These are phyloP conservation scores for Drosophila nikananu DNA, from an alignment of 1,140 invertebrate species.

Conservation along the genomic window DNA sequence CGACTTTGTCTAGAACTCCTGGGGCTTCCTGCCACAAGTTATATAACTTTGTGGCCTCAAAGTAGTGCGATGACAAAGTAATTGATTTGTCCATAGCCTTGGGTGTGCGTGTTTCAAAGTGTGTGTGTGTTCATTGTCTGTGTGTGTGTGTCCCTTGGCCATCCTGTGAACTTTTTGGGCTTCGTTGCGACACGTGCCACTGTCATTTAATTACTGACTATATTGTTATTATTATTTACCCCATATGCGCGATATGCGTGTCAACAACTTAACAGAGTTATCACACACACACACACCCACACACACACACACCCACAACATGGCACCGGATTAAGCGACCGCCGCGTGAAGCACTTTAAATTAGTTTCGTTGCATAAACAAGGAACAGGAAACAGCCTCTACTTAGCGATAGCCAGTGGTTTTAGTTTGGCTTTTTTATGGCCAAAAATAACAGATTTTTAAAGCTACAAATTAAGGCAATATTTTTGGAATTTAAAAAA, in stretches of 20 bases:
- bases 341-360: slow-evolving; percentile 80
- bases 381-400: slow-evolving; percentile 48
- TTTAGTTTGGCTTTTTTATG: background rate
- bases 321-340: slow-evolving; percentile 65
- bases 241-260: slow-evolving; percentile 35
- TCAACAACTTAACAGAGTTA: slow-evolving; percentile 80
- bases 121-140: background rate
- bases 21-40: slow-evolving; percentile 1
- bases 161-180: slow-evolving; percentile 35
- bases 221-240: slow-evolving; percentile 64
- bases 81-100: slow-evolving; percentile 27
- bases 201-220: slow-evolving; percentile 77
- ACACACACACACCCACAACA: slow-evolving; percentile 21
- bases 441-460: background rate
- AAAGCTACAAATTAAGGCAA: background rate
- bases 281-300: slow-evolving; percentile 51
- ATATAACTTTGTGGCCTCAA: slow-evolving; percentile 12
- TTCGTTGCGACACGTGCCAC: slow-evolving; percentile 58
- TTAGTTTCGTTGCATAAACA: slow-evolving; percentile 81
- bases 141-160: background rate
- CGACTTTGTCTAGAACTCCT: background rate
- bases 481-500: background rate
- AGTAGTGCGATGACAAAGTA: slow-evolving; percentile 23
- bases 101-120: slow-evolving; percentile 6
- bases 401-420: background rate